Percentiles rank a stretch among this genome's conserved stretches.
These are phyloP conservation scores for Oreotrochilus melanogaster DNA, from an alignment of 2,113 vertebrate species.

Conservation along the genomic window DNA sequence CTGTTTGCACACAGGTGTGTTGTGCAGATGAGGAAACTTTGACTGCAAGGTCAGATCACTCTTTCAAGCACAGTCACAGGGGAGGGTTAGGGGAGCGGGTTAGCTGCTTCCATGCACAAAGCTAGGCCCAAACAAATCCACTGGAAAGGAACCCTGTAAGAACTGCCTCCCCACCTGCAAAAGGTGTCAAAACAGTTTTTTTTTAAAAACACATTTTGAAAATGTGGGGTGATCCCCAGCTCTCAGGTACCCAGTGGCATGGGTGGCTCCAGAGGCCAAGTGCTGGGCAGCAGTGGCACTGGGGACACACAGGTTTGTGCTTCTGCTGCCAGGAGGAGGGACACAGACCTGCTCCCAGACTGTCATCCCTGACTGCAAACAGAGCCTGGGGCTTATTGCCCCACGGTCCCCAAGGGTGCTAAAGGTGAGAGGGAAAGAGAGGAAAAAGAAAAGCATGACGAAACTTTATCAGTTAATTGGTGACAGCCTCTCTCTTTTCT, in stretches of 20 bases:
- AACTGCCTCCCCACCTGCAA: too few species aligned
- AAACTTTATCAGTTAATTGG: background rate
- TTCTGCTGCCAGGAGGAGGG: too few species aligned
- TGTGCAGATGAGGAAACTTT: background rate
- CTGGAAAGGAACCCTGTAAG: background rate
- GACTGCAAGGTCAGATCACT: accelerated
- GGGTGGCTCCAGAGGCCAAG: too few species aligned
- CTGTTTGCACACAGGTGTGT: accelerated
- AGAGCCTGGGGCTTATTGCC: too few species aligned
- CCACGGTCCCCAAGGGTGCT: accelerated
- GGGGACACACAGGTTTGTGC: too few species aligned
- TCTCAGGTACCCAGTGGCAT: too few species aligned
- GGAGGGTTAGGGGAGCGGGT: too few species aligned
- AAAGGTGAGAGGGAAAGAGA: background rate
- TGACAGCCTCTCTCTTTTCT: background rate
- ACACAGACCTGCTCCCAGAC: too few species aligned
- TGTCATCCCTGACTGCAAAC: accelerated
- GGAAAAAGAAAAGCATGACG: background rate
- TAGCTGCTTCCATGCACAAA: accelerated
- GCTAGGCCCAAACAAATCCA: too few species aligned
- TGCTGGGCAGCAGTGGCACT: too few species aligned
- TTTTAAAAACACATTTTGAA: too few species aligned
- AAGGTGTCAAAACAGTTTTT: background rate
- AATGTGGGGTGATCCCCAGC: too few species aligned
- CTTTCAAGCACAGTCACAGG: accelerated